Evolutionary conservation across 2,113 vertebrate species (phyloP).

Genomic region (Pelecanoides urinatrix): DNA sequence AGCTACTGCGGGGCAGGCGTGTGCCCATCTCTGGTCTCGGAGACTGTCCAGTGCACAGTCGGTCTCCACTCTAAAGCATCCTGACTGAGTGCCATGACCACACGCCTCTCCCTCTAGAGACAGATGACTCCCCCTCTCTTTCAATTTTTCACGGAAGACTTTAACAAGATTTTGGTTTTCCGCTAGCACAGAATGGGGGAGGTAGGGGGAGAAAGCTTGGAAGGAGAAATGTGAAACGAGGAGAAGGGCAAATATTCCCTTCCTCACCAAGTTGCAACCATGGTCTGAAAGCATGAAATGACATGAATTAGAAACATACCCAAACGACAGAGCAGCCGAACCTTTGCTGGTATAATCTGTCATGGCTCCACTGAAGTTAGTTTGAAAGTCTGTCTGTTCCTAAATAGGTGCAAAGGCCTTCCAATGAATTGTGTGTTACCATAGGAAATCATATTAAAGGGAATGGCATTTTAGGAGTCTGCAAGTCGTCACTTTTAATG

Average conservation of each 20-base stretch:
- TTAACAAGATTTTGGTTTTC: constrained; percentile 16
- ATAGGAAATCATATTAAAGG: constrained; percentile 40
- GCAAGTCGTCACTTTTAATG: not conserved
- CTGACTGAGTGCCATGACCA: not conserved
- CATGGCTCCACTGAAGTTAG: constrained; percentile 8
- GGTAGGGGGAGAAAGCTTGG: not conserved
- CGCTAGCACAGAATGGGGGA: fast-evolving
- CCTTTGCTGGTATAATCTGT: constrained; percentile 33
- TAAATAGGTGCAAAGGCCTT: constrained; percentile 47
- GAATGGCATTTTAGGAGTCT: not conserved
- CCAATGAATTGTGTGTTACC: not conserved
- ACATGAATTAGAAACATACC: constrained; percentile 38
- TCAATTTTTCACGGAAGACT: not conserved
- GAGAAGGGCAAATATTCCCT: not conserved
- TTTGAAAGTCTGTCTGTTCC: constrained; percentile 29
- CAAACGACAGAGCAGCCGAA: not conserved
- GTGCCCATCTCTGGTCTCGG: not conserved
- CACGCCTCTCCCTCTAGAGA: not conserved
- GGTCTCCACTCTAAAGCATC: not conserved
- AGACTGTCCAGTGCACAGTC: not conserved
- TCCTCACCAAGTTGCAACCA: not conserved
- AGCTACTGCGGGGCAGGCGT: not conserved
- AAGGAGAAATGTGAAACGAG: not conserved
- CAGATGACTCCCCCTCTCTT: not conserved
- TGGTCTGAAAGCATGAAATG: constrained; percentile 46